Evolutionary conservation across 2,797 vertebrate genomes (phyloP).

Genomic region (Melanogrammus aeglefinus): DNA sequence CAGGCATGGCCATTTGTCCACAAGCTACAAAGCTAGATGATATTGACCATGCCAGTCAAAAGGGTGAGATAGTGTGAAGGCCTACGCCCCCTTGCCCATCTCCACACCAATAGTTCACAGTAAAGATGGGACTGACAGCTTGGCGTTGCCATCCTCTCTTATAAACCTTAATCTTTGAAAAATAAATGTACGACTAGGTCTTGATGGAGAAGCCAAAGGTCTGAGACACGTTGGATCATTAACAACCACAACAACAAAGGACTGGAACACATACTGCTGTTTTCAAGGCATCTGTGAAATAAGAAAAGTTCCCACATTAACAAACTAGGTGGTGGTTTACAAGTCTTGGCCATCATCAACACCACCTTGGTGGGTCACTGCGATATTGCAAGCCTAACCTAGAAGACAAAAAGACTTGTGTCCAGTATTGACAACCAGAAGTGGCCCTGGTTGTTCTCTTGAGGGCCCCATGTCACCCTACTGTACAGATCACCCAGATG

Average conservation of each 20-base stretch:
- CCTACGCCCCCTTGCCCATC: slow-evolving; percentile 25
- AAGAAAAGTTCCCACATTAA: slow-evolving; percentile 41
- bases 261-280: slow-evolving; percentile 56
- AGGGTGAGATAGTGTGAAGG: slow-evolving; percentile 33
- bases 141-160: slow-evolving; percentile 47
- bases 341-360: slow-evolving; percentile 38
- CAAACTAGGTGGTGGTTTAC: slow-evolving; percentile 68
- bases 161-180: slow-evolving; percentile 70
- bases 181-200: slow-evolving; percentile 77
- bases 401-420: slow-evolving; percentile 49
- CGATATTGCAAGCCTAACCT: slow-evolving; percentile 71
- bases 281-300: slow-evolving; percentile 79
- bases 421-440: slow-evolving; percentile 17
- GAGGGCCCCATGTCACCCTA: not conserved
- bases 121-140: slow-evolving; percentile 48
- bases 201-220: slow-evolving; percentile 30
- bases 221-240: slow-evolving; percentile 52
- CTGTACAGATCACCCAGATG: not conserved
- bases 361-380: slow-evolving; percentile 44
- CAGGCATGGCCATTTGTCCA: not conserved
- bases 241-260: slow-evolving; percentile 28
- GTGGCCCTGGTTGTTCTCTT: slow-evolving; percentile 41
- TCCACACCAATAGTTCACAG: slow-evolving; percentile 9
- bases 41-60: slow-evolving; percentile 19
- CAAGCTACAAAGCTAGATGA: slow-evolving; percentile 15